Percentiles rank a stretch among this genome's conserved stretches.
Evolutionary conservation across 2,797 vertebrate species (phyloP).

Genomic region (Odontamblyopus rebecca): DNA sequence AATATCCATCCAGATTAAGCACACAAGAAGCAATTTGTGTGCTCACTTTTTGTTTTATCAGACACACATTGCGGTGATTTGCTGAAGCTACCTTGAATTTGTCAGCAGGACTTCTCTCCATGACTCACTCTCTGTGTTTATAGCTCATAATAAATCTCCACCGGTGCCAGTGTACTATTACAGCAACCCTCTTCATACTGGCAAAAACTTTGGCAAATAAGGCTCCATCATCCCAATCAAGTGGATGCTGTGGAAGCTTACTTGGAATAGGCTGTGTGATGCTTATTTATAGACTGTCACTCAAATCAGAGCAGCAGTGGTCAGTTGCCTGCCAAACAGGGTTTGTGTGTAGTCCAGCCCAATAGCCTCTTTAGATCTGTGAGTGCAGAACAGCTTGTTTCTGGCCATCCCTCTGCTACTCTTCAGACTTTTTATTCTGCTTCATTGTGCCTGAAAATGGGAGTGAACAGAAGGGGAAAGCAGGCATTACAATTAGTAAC

Average conservation of each 20-base stretch:
- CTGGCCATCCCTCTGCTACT: conserved; percentile 43
- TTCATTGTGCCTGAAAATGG: conserved; percentile 47
- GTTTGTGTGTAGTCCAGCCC: conserved; percentile 51
- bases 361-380: conserved; percentile 58
- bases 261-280: conserved; percentile 40
- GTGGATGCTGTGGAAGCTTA: conserved; percentile 29
- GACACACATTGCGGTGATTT: conserved; percentile 21
- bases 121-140: conserved; percentile 33
- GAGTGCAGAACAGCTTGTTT: conserved; percentile 60
- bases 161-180: conserved; percentile 19
- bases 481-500: conserved; percentile 49
- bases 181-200: conserved; percentile 27
- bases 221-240: conserved; percentile 28
- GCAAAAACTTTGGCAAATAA: conserved; percentile 38
- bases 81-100: conserved; percentile 27
- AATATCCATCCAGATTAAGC: conserved; percentile 4
- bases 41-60: conserved; percentile 21
- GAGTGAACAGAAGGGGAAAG: conserved; percentile 47
- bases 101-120: conserved; percentile 31
- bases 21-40: conserved; percentile 6
- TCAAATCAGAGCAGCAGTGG: conserved; percentile 48
- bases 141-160: conserved; percentile 29
- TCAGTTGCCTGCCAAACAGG: conserved; percentile 55
- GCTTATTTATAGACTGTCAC: conserved; percentile 53
- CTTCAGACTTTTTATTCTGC: conserved; percentile 55